phyloP scores from a whole-genome alignment of 2,888 invertebrate genomes.

The Pristionchus mayeri region DNA sequence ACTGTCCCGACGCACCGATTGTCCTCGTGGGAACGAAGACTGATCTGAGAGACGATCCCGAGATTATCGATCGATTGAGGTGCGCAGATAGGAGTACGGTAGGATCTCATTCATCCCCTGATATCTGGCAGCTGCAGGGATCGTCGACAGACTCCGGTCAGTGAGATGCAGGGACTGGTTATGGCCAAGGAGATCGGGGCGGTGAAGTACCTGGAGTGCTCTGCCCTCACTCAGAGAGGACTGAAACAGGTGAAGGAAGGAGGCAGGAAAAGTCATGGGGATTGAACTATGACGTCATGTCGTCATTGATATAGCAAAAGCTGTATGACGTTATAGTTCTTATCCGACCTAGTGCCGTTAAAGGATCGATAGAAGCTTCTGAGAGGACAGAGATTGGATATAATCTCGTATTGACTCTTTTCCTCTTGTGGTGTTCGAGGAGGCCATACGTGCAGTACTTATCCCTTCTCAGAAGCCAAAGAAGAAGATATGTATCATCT shows the following conservation, averaged over 20 bases:
- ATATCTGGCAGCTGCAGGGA: no score
- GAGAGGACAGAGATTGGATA: no score
- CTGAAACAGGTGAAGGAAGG: conserved; percentile 65
- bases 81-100: no score
- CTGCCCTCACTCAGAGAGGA: conserved; percentile 93
- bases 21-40: conserved; percentile 99
- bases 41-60: conserved; percentile 79
- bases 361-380: neutral
- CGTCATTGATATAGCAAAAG: no score
- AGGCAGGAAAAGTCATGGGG: neutral
- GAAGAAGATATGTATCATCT: conserved; percentile 85
- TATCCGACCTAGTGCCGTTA: no score
- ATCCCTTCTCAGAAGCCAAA: conserved; percentile 94
- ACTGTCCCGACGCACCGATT: conserved; percentile 98
- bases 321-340: no score
- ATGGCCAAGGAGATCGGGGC: conserved; percentile 98
- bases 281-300: no score
- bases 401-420: no score
- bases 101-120: no score
- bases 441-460: conserved; percentile 97
- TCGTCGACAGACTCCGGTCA: conserved; percentile 88
- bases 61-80: no score
- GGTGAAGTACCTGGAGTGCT: conserved; percentile 99
- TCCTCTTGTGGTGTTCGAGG: conserved; percentile 94
- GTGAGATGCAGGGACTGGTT: conserved; percentile 88